These are phyloP conservation scores for Myiothlypis chrysogaster DNA, from an alignment of 2,797 vertebrate genomes.

Conservation along the genomic window DNA sequence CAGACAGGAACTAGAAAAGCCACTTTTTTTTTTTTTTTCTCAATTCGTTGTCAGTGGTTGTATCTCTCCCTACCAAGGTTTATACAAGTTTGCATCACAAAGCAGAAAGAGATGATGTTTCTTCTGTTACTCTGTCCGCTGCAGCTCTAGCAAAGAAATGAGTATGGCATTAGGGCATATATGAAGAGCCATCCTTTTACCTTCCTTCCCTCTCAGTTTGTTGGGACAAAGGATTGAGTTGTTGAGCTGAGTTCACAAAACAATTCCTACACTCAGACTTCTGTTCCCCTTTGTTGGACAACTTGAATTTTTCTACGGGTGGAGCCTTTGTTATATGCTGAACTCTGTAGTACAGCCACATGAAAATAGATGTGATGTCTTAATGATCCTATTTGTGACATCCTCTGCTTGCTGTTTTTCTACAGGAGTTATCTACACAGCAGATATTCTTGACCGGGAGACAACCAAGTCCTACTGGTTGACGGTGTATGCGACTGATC, in stretches of 20 bases:
- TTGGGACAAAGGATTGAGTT: background rate
- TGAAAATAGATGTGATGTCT: background rate
- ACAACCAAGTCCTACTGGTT: conserved; percentile 95
- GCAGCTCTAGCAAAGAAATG: background rate
- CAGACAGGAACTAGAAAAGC: background rate
- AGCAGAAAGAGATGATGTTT: background rate
- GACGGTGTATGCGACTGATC: conserved; percentile 91
- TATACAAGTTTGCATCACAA: background rate
- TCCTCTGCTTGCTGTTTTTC: conserved; percentile 17
- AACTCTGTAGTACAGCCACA: background rate
- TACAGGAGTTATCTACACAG: conserved; percentile 91
- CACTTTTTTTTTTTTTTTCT: background rate
- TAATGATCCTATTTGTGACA: background rate
- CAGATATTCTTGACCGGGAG: conserved; percentile 90
- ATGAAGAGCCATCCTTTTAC: background rate
- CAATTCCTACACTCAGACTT: background rate
- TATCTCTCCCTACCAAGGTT: background rate
- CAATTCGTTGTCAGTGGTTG: background rate
- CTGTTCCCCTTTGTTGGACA: background rate
- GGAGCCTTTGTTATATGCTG: background rate
- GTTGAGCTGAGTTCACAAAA: background rate
- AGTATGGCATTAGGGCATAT: background rate
- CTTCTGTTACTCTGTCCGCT: background rate
- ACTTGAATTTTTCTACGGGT: background rate
- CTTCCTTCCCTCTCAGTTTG: background rate